These are phyloP conservation scores for Harpagoxenus sublaevis DNA, from an alignment of 2,888 invertebrate species.

Conservation along the genomic window DNA sequence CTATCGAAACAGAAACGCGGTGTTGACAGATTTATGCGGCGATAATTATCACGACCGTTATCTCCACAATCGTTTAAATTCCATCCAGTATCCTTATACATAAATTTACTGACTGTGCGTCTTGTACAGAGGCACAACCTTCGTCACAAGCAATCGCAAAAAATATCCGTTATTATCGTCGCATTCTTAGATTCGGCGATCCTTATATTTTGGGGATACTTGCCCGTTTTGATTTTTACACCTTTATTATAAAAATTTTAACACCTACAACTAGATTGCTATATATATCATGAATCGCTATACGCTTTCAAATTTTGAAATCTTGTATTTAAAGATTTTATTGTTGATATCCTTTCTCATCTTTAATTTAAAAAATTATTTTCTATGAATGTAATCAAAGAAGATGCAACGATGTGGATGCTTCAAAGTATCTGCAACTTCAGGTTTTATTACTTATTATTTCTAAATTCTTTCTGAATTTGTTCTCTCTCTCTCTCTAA, in stretches of 20 bases:
- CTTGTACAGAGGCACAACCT: conserved; percentile 1
- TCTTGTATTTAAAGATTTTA: background rate
- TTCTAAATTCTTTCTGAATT: background rate
- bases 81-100: conserved; percentile 49
- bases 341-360: background rate
- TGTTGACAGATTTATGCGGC: conserved; percentile 66
- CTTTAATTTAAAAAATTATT: background rate
- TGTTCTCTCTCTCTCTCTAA: background rate
- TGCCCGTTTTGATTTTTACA: too few relatives aligned
- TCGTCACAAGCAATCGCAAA: background rate
- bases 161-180: conserved; percentile 10
- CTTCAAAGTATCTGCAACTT: background rate
- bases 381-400: background rate
- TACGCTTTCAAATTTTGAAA: background rate
- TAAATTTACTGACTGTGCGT: conserved; percentile 20
- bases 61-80: conserved; percentile 68
- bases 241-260: background rate
- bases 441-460: background rate
- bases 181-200: background rate
- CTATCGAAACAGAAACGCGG: conserved; percentile 37
- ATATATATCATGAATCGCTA: background rate
- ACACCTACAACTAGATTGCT: background rate
- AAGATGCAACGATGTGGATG: background rate
- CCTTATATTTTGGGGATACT: background rate
- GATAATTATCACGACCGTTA: conserved; percentile 72